phyloP scores from a whole-genome alignment of 1,140 invertebrate species.

The Mylabris phalerata region DNA sequence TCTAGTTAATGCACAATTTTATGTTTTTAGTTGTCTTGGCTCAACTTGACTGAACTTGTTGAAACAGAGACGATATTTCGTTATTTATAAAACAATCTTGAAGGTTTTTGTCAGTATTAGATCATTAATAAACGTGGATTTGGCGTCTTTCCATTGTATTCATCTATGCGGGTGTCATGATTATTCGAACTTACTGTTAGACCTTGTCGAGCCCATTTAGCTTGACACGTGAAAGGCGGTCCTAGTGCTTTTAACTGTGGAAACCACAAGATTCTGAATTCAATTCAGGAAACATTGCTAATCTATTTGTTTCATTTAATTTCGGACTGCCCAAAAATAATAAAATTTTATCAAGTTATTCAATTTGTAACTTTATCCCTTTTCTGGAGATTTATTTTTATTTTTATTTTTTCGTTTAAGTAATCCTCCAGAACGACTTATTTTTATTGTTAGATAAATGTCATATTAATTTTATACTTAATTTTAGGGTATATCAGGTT shows the following conservation, averaged over 20 bases:
- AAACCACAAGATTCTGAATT: slow-evolving; percentile 15
- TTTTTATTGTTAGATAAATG: no score
- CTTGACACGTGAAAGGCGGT: slow-evolving; percentile 45
- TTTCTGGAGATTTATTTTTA: no score
- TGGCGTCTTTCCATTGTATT: slow-evolving; percentile 29
- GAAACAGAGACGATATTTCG: slow-evolving; percentile 17
- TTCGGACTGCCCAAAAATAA: slow-evolving; percentile 9
- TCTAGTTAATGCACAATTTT: not conserved
- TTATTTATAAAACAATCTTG: slow-evolving; percentile 20
- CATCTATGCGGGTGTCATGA: slow-evolving; percentile 25
- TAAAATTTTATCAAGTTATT: no score
- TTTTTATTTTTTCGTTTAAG: no score
- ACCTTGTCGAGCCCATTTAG: slow-evolving; percentile 29
- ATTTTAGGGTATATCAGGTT: not conserved
- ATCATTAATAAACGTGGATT: slow-evolving; percentile 30
- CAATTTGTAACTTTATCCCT: no score
- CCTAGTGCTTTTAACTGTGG: slow-evolving; percentile 18
- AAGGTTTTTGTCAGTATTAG: slow-evolving; percentile 16
- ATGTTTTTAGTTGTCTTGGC: not conserved
- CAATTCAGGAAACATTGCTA: slow-evolving; percentile 23
- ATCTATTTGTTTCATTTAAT: slow-evolving; percentile 25
- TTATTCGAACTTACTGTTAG: slow-evolving; percentile 26
- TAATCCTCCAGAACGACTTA: no score
- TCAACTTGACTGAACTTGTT: slow-evolving; percentile 5
- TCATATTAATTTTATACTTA: no score